These are phyloP conservation scores for Drosophila micromelanica DNA, from an alignment of 1,140 invertebrate species.

Conservation along the genomic window DNA sequence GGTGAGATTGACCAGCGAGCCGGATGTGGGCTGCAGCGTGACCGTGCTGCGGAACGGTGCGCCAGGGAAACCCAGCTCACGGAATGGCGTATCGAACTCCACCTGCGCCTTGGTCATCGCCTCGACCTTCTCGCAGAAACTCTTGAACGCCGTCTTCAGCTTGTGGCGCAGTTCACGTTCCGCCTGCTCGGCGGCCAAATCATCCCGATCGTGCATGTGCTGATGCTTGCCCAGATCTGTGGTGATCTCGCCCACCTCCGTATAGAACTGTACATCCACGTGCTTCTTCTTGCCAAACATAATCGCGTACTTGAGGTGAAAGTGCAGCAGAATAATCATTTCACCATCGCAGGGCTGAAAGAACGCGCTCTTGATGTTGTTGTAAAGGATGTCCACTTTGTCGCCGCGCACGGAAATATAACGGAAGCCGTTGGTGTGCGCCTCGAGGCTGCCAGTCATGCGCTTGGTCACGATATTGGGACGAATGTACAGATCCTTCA, in stretches of 20 bases:
- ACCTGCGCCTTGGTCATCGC: slow-evolving; percentile 97
- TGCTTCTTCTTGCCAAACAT: slow-evolving; percentile 99
- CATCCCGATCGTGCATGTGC: slow-evolving; percentile 99
- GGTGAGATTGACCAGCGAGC: slow-evolving; percentile 97
- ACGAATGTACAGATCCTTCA: slow-evolving; percentile 99
- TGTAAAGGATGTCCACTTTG: slow-evolving; percentile 99
- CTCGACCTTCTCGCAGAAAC: slow-evolving; percentile 99
- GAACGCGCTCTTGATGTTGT: slow-evolving; percentile 99
- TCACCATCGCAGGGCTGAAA: slow-evolving; percentile 99
- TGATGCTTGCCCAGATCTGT: slow-evolving; percentile 99
- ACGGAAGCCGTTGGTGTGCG: slow-evolving; percentile 98
- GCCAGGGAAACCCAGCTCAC: slow-evolving; percentile 98
- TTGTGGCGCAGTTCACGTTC: slow-evolving; percentile 98
- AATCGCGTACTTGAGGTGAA: slow-evolving; percentile 99
- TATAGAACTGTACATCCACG: slow-evolving; percentile 99
- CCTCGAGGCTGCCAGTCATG: slow-evolving; percentile 97
- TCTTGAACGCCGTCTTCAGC: slow-evolving; percentile 98
- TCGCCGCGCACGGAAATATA: slow-evolving; percentile 99
- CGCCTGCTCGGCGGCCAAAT: slow-evolving; percentile 98
- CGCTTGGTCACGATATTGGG: slow-evolving; percentile 99
- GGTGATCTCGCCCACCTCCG: slow-evolving; percentile 99
- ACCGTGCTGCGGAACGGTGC: slow-evolving; percentile 99
- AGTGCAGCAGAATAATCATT: slow-evolving; percentile 99
- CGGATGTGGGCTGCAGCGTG: slow-evolving; percentile 97
- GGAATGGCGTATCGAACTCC: slow-evolving; percentile 99